These are phyloP conservation scores for Apotomis capreana DNA, from an alignment of 2,888 invertebrate genomes.

Conservation along the genomic window DNA sequence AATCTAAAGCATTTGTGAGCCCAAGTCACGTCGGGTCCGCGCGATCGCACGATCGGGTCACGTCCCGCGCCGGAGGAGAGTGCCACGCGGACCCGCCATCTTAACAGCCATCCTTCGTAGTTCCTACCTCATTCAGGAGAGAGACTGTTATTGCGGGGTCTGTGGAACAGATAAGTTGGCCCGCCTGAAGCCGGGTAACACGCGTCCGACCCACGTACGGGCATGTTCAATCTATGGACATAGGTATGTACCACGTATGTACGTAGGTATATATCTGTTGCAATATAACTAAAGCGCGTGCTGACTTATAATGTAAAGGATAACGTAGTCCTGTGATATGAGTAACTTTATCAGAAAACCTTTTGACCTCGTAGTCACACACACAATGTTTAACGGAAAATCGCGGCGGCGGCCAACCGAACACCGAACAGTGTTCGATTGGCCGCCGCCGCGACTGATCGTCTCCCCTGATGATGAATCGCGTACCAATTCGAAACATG, in stretches of 20 bases:
- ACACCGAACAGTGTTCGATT: too few relatives aligned
- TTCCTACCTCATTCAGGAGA: background rate
- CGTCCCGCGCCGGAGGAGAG: conserved; percentile 8
- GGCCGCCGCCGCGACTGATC: too few relatives aligned
- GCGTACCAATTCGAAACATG: too few relatives aligned
- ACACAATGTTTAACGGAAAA: too few relatives aligned
- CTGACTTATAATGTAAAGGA: too few relatives aligned
- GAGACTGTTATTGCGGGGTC: background rate
- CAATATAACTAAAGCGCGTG: too few relatives aligned
- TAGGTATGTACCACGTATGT: background rate
- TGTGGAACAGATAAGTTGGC: background rate
- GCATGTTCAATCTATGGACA: background rate
- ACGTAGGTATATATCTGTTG: too few relatives aligned
- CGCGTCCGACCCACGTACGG: conserved; percentile 8
- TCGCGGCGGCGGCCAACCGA: too few relatives aligned
- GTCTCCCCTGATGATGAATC: too few relatives aligned
- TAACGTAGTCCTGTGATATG: too few relatives aligned
- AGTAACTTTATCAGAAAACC: too few relatives aligned
- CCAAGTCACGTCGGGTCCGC: conserved; percentile 14
- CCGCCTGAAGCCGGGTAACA: background rate
- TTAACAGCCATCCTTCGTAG: background rate
- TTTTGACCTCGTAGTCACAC: too few relatives aligned
- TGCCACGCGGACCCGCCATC: background rate
- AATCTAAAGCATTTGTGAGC: conserved; percentile 29
- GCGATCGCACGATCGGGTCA: conserved; percentile 28